Evolutionary conservation across 2,888 invertebrate genomes (phyloP).

Genomic region (Linnaemya vulpina): DNA sequence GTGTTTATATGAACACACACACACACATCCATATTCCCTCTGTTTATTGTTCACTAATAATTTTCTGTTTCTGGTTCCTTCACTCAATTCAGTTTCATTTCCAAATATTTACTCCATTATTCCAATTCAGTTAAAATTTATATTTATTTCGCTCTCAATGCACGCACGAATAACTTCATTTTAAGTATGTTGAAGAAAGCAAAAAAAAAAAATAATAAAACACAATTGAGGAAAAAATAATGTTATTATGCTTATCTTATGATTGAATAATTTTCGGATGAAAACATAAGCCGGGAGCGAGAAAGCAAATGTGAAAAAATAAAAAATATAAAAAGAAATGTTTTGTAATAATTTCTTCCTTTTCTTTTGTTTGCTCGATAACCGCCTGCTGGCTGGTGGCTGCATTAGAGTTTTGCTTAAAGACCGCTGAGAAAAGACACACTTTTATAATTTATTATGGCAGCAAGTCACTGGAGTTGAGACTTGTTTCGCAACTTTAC

Average conservation of each 20-base stretch:
- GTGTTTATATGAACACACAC: not conserved
- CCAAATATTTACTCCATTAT: slow-evolving; percentile 62
- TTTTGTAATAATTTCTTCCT: too few relatives aligned
- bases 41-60: not conserved
- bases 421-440: not conserved
- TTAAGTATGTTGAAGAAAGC: not conserved
- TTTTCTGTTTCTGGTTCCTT: slow-evolving; percentile 23
- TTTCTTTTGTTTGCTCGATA: not conserved
- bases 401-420: not conserved
- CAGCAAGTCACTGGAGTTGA: not conserved
- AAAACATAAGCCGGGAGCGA: slow-evolving; percentile 21
- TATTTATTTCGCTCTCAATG: slow-evolving; percentile 41
- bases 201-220: too few relatives aligned
- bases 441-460: slow-evolving; percentile 1
- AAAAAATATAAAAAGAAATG: not conserved
- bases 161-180: slow-evolving; percentile 48
- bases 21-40: not conserved
- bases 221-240: slow-evolving; percentile 2
- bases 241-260: slow-evolving; percentile 47
- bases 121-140: slow-evolving; percentile 62
- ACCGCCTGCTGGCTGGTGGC: not conserved
- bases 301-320: slow-evolving; percentile 4
- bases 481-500: not conserved
- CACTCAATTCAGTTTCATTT: slow-evolving; percentile 48
- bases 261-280: slow-evolving; percentile 51